Evolutionary conservation across 2,113 vertebrate genomes (phyloP), one percentile per base, ranked within the genome.

Genomic region (Platysteira castanea): DNA sequence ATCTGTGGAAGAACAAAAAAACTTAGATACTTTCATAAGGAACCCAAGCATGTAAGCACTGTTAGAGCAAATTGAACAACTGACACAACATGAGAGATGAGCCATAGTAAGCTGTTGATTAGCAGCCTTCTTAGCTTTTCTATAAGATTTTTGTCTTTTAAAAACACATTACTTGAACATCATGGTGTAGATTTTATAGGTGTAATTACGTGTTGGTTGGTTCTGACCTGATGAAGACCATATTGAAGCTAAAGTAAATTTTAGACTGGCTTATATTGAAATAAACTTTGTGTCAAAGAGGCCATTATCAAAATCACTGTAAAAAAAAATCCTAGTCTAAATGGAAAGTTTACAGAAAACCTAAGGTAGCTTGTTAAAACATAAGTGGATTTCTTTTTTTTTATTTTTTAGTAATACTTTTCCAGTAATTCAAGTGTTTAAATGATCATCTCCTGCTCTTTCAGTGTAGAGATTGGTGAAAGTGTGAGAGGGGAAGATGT

Each of bases 401-500:
- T 73, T 53, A 49, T 15, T 19, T n/a, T 85, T 73, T 53, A 49
- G 27, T 44, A 93, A 77, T 54, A 11, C 13, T 52, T 89, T 64
- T 42, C 23, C 20, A 73, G 49, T 76, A 76, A 64, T 75, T 68
- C 17, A 49, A 37, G 13, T 64, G 20, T 76, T 91, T 73, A 84
- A 95, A 50, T 90, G 0, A n/a, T 41, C 5, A 10, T 89, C 27
- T 60, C 10, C 30, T 95, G 39, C 52, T 96, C 41, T 92, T 96
- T 54, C 92, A 98, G 98, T 28, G 98, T 98, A 78, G 98, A 98
- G 97, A 98, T 98, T 52, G 98, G 98, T 13, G 98, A 98, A 88
- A 98, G 98, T 50, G 98, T 98, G 65, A 96, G 98, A 94, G 98
- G 98, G 16, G 98, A 98, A 96, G 98, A 98, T 97, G 98, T 98